Conservation (phyloP, 2,888 invertebrate species). For the Spisula subtruncata region DNA sequence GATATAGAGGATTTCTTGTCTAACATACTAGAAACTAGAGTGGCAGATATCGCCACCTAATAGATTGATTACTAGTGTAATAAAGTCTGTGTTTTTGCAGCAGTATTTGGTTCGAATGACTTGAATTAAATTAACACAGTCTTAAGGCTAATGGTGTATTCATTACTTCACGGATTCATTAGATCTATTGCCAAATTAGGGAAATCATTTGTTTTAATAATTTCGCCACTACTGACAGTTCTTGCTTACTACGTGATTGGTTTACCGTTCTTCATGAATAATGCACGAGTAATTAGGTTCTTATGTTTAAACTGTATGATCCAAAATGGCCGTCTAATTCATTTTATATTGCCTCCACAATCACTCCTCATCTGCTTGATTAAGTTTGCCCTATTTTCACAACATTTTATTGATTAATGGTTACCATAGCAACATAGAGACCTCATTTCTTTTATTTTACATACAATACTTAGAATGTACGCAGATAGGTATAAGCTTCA, state of each 20-base stretch:
- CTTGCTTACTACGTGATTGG: constrained; percentile 59
- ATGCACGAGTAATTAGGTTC: constrained; percentile 64
- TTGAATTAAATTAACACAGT: constrained; percentile 54
- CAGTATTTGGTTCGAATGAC: constrained; percentile 38
- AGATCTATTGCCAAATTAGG: constrained; percentile 63
- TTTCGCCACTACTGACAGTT: constrained; percentile 60
- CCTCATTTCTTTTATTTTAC: constrained; percentile 25
- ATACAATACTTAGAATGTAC: constrained; percentile 10
- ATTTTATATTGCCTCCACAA: constrained; percentile 54
- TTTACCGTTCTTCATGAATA: constrained; percentile 61
- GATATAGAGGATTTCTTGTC: background rate
- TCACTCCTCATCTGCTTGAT: constrained; percentile 59
- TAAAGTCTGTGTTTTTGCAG: constrained; percentile 47
- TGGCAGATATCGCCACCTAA: constrained; percentile 39
- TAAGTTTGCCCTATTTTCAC: constrained; percentile 54
- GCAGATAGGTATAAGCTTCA: background rate
- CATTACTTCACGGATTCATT: constrained; percentile 57
- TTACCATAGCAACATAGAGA: background rate
- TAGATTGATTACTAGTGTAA: constrained; percentile 48
- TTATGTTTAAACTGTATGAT: constrained; percentile 51
- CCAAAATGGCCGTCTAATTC: constrained; percentile 49
- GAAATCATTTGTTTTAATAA: constrained; percentile 72
- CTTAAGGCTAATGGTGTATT: constrained; percentile 44
- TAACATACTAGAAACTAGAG: constrained; percentile 2
- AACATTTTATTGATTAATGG: constrained; percentile 46